Conservation (phyloP, 2,797 vertebrate genomes). For the Poecilia velifera region DNA sequence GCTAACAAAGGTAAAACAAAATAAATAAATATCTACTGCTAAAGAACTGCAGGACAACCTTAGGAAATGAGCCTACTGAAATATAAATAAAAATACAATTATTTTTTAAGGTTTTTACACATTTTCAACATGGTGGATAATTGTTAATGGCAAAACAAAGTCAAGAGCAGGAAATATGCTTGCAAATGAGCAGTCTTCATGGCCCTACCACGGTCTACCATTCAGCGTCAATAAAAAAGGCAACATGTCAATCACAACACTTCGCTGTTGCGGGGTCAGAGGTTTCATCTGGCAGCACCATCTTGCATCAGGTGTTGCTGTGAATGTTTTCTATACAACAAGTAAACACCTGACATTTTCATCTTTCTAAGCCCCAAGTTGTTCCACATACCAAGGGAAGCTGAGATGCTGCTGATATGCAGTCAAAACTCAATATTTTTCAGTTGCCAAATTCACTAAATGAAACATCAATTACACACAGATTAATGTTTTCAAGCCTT, state of each 20-base stretch:
- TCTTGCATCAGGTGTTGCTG: background rate
- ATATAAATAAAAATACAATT: background rate
- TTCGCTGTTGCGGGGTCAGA: background rate
- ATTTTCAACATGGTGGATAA: background rate
- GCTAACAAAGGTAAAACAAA: background rate
- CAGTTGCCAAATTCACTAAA: background rate
- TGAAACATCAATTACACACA: background rate
- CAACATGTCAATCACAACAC: background rate
- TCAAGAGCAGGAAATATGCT: background rate
- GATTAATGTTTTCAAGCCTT: background rate
- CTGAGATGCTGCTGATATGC: background rate
- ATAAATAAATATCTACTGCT: background rate
- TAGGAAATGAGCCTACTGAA: background rate
- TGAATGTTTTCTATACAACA: background rate
- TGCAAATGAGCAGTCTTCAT: background rate
- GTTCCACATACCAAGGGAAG: background rate
- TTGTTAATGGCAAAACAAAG: background rate
- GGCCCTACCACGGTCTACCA: background rate
- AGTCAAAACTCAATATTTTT: background rate
- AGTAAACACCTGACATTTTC: background rate
- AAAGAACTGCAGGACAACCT: background rate
- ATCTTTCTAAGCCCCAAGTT: background rate
- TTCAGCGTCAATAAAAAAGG: background rate
- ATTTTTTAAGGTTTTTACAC: background rate
- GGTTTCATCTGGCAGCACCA: background rate